Conservation (phyloP, 2,113 vertebrate genomes). For the Oreochromis tanganicae region DNA sequence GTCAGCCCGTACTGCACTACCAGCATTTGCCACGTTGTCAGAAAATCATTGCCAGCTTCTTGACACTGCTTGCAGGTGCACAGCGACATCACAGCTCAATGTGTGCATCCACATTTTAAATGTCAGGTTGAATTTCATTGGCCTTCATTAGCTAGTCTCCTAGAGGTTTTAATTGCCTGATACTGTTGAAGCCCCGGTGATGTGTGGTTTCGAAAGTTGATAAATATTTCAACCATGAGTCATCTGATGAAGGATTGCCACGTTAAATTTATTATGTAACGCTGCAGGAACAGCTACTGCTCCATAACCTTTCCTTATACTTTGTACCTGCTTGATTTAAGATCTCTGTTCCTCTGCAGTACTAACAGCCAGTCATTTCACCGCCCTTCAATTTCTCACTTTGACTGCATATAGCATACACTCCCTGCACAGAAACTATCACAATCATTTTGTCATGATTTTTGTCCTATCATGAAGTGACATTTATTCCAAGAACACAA, state of each 20-base stretch:
- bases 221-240: background rate
- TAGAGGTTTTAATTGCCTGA: background rate
- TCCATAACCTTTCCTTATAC: background rate
- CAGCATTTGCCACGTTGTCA: conserved; percentile 8
- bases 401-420: background rate
- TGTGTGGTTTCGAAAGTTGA: background rate
- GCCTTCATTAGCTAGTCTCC: background rate
- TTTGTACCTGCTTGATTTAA: background rate
- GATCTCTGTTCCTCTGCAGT: background rate
- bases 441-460: background rate
- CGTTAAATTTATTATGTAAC: background rate
- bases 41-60: background rate
- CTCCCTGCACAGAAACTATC: background rate
- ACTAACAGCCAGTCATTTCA: background rate
- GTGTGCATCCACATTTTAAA: conserved; percentile 10
- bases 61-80: conserved; percentile 7
- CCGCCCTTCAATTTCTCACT: background rate
- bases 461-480: background rate
- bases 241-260: background rate
- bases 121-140: conserved; percentile 35
- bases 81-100: background rate
- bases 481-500: background rate
- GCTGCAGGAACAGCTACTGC: background rate
- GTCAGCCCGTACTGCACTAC: background rate
- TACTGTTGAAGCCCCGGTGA: background rate